Percentiles rank a stretch among this genome's conserved stretches.
Evolutionary conservation across 2,797 vertebrate genomes (phyloP).

Genomic region (Liasis olivaceus): DNA sequence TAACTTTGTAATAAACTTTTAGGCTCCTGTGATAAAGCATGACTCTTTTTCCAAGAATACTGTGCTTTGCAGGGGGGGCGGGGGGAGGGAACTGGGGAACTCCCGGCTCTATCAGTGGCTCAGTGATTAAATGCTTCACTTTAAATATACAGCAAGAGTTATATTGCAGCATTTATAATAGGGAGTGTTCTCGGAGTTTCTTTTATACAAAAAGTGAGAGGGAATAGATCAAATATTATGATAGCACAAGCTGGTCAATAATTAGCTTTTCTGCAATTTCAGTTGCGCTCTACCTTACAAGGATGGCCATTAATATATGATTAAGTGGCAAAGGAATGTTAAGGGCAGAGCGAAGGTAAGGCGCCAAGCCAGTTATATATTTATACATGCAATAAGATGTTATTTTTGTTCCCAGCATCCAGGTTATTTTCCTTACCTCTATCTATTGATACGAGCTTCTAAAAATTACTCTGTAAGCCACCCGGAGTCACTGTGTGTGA

Average conservation of each 20-base stretch:
- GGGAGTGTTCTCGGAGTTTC: conserved; percentile 19
- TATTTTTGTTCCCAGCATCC: not conserved
- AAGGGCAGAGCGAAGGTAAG: not conserved
- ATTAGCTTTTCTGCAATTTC: conserved; percentile 63
- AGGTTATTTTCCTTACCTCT: not conserved
- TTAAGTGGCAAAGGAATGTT: conserved; percentile 5
- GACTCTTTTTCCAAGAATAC: not conserved
- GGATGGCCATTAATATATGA: conserved; percentile 67
- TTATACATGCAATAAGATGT: not conserved
- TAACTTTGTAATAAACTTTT: not conserved
- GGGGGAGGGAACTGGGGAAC: not conserved
- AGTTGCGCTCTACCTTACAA: conserved; percentile 47
- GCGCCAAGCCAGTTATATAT: not conserved
- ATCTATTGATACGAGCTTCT: not conserved
- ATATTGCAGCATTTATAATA: conserved; percentile 22
- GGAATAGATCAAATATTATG: conserved; percentile 61
- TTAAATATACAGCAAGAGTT: conserved; percentile 41
- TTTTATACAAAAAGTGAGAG: conserved; percentile 55
- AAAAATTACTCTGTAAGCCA: not conserved
- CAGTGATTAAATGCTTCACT: conserved; percentile 35
- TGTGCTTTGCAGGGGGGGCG: not conserved
- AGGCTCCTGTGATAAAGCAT: not conserved
- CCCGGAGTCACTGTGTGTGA: not conserved
- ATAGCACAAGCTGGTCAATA: conserved; percentile 62
- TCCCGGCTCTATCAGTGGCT: not conserved